A percentile compares a stretch with the other conserved stretches of the same genome.
phyloP scores from a whole-genome alignment of 2,888 invertebrate species.

The Dryobota labecula region DNA sequence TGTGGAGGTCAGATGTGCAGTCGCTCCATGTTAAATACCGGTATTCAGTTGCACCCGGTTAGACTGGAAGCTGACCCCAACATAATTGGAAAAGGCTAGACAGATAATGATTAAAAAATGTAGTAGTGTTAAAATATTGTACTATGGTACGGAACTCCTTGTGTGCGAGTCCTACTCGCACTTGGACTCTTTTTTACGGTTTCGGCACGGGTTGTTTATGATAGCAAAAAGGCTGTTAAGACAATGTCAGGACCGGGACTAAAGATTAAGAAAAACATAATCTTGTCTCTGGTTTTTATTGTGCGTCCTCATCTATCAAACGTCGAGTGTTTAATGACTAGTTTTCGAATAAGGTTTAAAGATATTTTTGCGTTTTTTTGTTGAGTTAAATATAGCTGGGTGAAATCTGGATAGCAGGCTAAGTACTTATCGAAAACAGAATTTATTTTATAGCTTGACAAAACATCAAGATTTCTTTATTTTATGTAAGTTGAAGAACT shows the following conservation, averaged over 20 bases:
- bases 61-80: too few relatives aligned
- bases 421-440: not conserved
- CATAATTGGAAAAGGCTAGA: too few relatives aligned
- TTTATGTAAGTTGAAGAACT: too few relatives aligned
- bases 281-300: conserved; percentile 67
- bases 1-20: too few relatives aligned
- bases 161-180: not conserved
- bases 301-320: conserved; percentile 70
- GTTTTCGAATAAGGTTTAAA: conserved; percentile 57
- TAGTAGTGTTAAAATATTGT: not conserved
- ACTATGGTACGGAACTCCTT: not conserved
- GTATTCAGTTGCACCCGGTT: too few relatives aligned
- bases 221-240: conserved; percentile 73
- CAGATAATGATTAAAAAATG: too few relatives aligned
- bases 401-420: conserved; percentile 23
- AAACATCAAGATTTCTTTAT: too few relatives aligned
- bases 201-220: conserved; percentile 72
- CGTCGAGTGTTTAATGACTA: conserved; percentile 59
- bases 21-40: too few relatives aligned
- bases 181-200: conserved; percentile 64
- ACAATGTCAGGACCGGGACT: conserved; percentile 59
- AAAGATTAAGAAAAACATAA: conserved; percentile 70
- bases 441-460: too few relatives aligned
- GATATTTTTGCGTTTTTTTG: conserved; percentile 32
- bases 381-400: conserved; percentile 1